Conservation (phyloP, 53 echinoderm and acorn worm genomes). For the Holothuria scabra region DNA sequence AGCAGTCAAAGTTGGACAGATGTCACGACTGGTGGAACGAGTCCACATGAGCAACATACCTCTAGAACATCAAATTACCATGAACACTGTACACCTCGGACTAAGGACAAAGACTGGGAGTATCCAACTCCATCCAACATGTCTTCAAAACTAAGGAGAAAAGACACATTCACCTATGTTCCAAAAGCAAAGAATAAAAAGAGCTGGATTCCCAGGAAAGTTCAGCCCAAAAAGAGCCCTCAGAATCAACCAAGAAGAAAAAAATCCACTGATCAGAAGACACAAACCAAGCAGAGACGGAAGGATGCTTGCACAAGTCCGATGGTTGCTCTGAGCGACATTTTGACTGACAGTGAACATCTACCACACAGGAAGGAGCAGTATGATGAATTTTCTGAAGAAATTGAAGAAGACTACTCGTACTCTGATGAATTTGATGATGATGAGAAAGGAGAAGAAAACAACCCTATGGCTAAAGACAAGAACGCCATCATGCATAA, state of each 20-base stretch:
- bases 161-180: slow-evolving; percentile 12
- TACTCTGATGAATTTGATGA: slow-evolving; percentile 7
- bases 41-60: not conserved
- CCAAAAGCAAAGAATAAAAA: not conserved
- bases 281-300: not conserved
- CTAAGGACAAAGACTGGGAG: slow-evolving; percentile 9
- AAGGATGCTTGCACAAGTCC: slow-evolving; percentile 41
- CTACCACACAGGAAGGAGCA: not conserved
- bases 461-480: no score
- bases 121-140: not conserved
- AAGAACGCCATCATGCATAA: no score
- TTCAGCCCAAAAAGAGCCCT: not conserved
- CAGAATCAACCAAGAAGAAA: not conserved
- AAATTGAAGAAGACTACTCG: not conserved
- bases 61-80: slow-evolving; percentile 1
- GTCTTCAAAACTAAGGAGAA: slow-evolving; percentile 3
- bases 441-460: not conserved
- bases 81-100: slow-evolving; percentile 16
- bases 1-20: slow-evolving; percentile 17
- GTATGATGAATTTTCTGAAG: not conserved
- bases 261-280: not conserved
- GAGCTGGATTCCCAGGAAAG: slow-evolving; percentile 12
- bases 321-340: slow-evolving; percentile 3
- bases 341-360: not conserved
- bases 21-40: not conserved